These are phyloP conservation scores for Oryzias dopingdopingensis DNA, from an alignment of 2,797 vertebrate genomes.

Conservation along the genomic window DNA sequence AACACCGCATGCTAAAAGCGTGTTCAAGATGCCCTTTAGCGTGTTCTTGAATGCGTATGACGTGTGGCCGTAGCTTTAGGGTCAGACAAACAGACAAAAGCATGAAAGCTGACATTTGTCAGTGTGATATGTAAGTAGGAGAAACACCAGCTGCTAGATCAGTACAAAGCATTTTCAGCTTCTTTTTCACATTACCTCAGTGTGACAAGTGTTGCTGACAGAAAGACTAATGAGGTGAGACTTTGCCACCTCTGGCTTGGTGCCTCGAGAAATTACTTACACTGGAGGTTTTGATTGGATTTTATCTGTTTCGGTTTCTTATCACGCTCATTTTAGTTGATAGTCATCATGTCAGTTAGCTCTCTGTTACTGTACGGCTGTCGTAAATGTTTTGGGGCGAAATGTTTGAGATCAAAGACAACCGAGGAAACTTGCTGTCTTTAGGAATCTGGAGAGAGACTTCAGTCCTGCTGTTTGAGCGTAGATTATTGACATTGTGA, in stretches of 20 bases:
- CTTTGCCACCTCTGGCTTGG: constrained; percentile 39
- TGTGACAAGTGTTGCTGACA: constrained; percentile 43
- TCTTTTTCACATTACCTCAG: constrained; percentile 19
- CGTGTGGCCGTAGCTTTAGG: neutral
- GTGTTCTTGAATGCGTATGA: too few species aligned
- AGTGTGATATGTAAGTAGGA: neutral
- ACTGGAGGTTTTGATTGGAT: constrained; percentile 51
- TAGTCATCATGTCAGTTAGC: constrained; percentile 43
- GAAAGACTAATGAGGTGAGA: constrained; percentile 42
- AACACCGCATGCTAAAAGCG: too few species aligned
- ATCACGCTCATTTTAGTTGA: constrained; percentile 49
- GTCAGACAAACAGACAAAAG: neutral
- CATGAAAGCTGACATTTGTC: neutral
- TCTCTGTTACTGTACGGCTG: constrained; percentile 30
- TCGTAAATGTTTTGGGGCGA: constrained; percentile 16
- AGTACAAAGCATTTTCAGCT: constrained; percentile 1
- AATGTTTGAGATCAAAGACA: constrained; percentile 8
- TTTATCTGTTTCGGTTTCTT: constrained; percentile 50
- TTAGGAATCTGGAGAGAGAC: constrained; percentile 1
- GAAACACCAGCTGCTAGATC: constrained; percentile 15
- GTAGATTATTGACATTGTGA: constrained; percentile 8
- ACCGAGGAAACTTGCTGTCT: constrained; percentile 1
- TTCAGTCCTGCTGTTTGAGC: neutral
- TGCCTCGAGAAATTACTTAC: constrained; percentile 45
- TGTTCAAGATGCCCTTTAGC: too few species aligned